These are phyloP conservation scores for Terrapene triunguis DNA, from an alignment of 2,113 vertebrate genomes.

Conservation along the genomic window DNA sequence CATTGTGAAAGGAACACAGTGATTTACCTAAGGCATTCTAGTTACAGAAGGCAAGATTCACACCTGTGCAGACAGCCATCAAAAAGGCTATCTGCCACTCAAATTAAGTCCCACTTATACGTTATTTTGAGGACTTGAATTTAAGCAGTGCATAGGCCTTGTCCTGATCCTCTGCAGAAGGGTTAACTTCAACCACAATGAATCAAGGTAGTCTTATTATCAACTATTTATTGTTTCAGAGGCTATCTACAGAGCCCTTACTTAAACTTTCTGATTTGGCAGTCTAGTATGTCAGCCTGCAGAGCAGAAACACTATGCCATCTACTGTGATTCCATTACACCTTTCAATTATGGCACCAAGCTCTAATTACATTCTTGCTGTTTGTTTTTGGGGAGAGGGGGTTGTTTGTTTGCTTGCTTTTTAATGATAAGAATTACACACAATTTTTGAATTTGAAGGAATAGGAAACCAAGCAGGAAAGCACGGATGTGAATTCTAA, in stretches of 20 bases:
- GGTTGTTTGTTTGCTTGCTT: background rate
- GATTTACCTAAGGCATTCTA: background rate
- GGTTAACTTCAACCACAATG: background rate
- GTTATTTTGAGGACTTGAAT: background rate
- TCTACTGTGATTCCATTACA: conserved; percentile 2
- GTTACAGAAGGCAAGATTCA: background rate
- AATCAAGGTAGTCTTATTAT: background rate
- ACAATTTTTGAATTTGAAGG: background rate
- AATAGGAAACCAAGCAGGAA: conserved; percentile 35
- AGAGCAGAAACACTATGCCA: conserved; percentile 6
- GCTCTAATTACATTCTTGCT: background rate
- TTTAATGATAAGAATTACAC: conserved; percentile 8
- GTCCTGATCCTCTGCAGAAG: background rate
- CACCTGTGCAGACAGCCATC: no score
- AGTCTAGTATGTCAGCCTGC: background rate
- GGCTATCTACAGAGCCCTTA: conserved; percentile 7
- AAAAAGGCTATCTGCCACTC: background rate
- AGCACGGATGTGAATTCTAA: conserved; percentile 30
- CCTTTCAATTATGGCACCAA: conserved; percentile 35
- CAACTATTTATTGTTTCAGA: background rate
- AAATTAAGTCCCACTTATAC: background rate
- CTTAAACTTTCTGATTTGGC: conserved; percentile 13
- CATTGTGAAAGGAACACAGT: background rate
- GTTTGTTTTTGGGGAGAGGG: background rate
- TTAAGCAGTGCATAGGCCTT: background rate